Evolutionary conservation across 2,113 vertebrate species (phyloP).

Genomic region (Antennarius striatus): DNA sequence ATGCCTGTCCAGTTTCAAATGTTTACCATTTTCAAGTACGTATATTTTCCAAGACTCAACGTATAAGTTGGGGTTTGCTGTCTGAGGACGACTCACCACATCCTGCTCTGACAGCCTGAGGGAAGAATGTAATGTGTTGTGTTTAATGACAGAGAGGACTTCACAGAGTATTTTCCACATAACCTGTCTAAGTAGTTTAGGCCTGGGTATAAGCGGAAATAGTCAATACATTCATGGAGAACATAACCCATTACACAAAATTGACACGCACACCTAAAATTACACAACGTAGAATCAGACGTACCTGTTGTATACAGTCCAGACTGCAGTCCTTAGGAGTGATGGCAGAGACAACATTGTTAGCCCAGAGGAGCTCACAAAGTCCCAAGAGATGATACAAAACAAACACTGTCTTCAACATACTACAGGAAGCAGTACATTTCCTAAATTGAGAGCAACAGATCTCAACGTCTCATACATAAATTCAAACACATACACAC

Average conservation of each 20-base stretch:
- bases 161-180: no score
- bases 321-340: conserved; percentile 70
- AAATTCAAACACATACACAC: neutral
- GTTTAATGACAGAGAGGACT: no score
- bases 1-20: no score
- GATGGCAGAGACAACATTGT: conserved; percentile 11
- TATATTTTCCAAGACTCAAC: no score
- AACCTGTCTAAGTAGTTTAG: no score
- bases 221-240: no score
- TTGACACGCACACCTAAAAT: neutral
- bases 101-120: no score
- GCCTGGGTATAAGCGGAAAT: no score
- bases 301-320: conserved; percentile 74
- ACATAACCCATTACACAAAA: neutral
- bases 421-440: conserved; percentile 31
- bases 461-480: neutral
- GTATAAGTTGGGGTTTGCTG: no score
- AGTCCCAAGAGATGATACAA: conserved; percentile 28
- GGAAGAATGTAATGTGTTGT: no score
- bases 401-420: conserved; percentile 54
- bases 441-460: neutral
- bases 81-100: no score
- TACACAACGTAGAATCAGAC: neutral
- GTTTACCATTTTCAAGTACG: no score
- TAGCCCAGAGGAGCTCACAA: neutral